Conservation (phyloP, 2,113 vertebrate genomes). For the Varanus komodoensis region DNA sequence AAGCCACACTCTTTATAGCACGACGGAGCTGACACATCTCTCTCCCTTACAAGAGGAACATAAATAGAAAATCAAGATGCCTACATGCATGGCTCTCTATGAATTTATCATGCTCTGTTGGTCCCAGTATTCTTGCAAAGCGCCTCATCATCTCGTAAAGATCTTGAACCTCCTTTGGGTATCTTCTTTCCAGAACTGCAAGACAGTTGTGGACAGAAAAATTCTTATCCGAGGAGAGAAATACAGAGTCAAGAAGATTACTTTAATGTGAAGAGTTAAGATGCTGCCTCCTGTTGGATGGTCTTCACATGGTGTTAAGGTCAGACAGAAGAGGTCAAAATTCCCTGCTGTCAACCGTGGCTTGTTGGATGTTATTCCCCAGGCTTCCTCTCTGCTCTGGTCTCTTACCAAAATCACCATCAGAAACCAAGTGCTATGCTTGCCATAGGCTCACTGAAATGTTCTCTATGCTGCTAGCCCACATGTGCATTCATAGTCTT, state of each 20-base stretch:
- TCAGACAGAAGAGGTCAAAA: neutral
- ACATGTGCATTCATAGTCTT: neutral
- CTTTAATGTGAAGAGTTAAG: neutral
- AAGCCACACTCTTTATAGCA: no score
- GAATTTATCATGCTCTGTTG: slow-evolving; percentile 95
- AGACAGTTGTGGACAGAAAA: rapidly evolving
- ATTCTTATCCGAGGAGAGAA: neutral
- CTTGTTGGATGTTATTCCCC: neutral
- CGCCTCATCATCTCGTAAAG: slow-evolving; percentile 93
- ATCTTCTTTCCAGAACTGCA: slow-evolving; percentile 92
- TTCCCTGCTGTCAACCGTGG: neutral
- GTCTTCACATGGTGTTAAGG: neutral
- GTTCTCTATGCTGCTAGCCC: neutral
- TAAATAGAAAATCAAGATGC: slow-evolving; percentile 53
- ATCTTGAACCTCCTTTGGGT: slow-evolving; percentile 96
- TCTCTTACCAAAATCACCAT: neutral
- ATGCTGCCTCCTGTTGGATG: neutral
- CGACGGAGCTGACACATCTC: no score
- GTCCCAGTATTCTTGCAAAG: slow-evolving; percentile 92
- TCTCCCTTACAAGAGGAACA: neutral
- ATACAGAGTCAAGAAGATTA: neutral
- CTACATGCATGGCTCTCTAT: slow-evolving; percentile 95
- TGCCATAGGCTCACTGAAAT: neutral
- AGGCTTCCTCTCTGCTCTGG: neutral
- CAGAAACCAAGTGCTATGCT: neutral